Evolutionary conservation across 2,888 invertebrate species (phyloP).

Genomic region (Tetanocera ferruginea): DNA sequence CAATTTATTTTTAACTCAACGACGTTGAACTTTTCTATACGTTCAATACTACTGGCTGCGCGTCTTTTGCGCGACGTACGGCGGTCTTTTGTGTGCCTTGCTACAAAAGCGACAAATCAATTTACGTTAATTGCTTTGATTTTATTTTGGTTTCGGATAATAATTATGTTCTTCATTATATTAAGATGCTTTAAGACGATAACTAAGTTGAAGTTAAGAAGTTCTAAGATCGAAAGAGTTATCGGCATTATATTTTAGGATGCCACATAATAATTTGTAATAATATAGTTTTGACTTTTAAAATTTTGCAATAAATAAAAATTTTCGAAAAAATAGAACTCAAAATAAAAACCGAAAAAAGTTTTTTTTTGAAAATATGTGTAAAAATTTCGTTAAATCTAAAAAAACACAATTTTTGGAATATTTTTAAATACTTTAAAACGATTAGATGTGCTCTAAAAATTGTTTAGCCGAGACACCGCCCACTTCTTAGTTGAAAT

Average conservation of each 20-base stretch:
- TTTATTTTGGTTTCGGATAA: not conserved
- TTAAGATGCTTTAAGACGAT: not conserved
- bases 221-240: no score
- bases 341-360: no score
- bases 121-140: constrained; percentile 30
- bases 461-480: no score
- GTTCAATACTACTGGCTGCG: not conserved
- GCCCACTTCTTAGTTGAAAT: no score
- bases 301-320: not conserved
- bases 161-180: not conserved
- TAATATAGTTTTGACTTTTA: not conserved
- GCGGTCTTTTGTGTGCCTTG: not conserved
- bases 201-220: not conserved
- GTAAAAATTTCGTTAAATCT: no score
- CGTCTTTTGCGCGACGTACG: not conserved
- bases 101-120: constrained; percentile 25
- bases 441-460: no score
- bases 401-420: no score
- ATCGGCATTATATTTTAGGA: no score
- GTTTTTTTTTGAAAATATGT: no score
- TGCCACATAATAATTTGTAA: no score
- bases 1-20: constrained; percentile 14
- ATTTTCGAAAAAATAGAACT: no score
- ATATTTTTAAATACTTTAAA: no score
- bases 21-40: constrained; percentile 12